Evolutionary conservation across 1,140 invertebrate species (phyloP), one percentile per base, ranked within the genome.

Genomic region (Yoshiicerus persimilis): DNA sequence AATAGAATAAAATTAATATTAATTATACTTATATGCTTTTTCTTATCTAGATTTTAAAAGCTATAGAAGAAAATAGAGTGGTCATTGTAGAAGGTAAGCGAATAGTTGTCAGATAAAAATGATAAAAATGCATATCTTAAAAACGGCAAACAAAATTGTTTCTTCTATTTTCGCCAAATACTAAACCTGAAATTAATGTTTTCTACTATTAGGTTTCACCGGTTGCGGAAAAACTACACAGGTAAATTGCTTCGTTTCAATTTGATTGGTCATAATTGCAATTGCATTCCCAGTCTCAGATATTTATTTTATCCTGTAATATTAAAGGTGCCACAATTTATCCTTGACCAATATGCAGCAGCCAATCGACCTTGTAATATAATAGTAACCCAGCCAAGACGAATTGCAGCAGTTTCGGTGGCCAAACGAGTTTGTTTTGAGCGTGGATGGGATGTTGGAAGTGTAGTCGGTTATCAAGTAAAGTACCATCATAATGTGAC

Each of bases 371-470:
- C 94, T 30, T 97, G 96, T 91, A 96, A 97, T 91, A 97, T 98
- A 88, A 93, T 97, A 89, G 96, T 97, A 2, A 98, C 97, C 0
- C 97, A 98, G 91, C 97, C 97, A 4, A 93, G 97, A 87, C 93
- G 96, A 90, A 96, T 98, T 90, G 96, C 97, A 9, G 97, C 97
- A 30, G 95, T 96, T 70, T 96, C 95, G 89, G 95, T 98, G 85
- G 95, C 97, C 6, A 95, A 95, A 90, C 92, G 96, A 90, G 96
- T 98, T 1, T 94, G 95, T 86, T 92, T 94, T n/a, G 97, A 98
- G 93, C 93, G 96, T 91, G 93, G 94, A 0, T 97, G 96, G 94
- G 92, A 94, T 87, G 90, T 97, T 38, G 96, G 97, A 23, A 94
- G 94, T 1, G 92, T 97, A 86, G 96, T 98, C 88, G 97, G 97